Evolutionary conservation across 2,888 invertebrate genomes (phyloP).

Genomic region (Lithophane leautieri): DNA sequence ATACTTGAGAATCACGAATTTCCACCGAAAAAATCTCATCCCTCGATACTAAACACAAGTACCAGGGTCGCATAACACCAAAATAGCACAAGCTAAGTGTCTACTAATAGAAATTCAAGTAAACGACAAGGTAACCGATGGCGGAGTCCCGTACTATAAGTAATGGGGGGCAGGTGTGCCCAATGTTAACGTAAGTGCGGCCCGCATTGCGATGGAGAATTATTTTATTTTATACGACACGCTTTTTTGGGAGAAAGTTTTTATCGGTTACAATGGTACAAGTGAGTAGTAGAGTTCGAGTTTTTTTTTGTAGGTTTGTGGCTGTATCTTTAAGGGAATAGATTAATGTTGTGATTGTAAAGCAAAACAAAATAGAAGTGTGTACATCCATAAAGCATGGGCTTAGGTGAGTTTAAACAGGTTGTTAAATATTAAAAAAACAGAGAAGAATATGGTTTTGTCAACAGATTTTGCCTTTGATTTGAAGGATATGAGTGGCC

Average conservation of each 20-base stretch:
- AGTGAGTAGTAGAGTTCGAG: slow-evolving; percentile 18
- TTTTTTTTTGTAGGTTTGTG: background rate
- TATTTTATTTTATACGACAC: slow-evolving; percentile 64
- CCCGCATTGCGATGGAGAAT: slow-evolving; percentile 62
- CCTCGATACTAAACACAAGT: background rate
- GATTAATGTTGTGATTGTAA: no score
- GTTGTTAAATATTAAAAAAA: background rate
- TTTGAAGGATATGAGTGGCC: background rate
- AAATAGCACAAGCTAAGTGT: slow-evolving; percentile 61
- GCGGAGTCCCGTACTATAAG: slow-evolving; percentile 62
- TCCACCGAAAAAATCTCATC: no score
- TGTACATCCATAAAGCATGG: no score
- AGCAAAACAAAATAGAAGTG: background rate
- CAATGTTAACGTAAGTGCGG: slow-evolving; percentile 63
- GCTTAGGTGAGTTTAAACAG: no score
- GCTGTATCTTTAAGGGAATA: background rate
- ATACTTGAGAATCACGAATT: no score
- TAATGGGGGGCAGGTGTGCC: slow-evolving; percentile 64
- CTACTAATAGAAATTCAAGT: slow-evolving; percentile 64
- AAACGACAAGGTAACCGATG: slow-evolving; percentile 54
- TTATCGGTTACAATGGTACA: slow-evolving; percentile 44
- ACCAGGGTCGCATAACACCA: slow-evolving; percentile 38
- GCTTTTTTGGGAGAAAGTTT: slow-evolving; percentile 51
- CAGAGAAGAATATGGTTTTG: background rate
- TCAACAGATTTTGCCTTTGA: background rate